Evolutionary conservation across 2,888 invertebrate genomes (phyloP).

Genomic region (Hypomecis atomaria): DNA sequence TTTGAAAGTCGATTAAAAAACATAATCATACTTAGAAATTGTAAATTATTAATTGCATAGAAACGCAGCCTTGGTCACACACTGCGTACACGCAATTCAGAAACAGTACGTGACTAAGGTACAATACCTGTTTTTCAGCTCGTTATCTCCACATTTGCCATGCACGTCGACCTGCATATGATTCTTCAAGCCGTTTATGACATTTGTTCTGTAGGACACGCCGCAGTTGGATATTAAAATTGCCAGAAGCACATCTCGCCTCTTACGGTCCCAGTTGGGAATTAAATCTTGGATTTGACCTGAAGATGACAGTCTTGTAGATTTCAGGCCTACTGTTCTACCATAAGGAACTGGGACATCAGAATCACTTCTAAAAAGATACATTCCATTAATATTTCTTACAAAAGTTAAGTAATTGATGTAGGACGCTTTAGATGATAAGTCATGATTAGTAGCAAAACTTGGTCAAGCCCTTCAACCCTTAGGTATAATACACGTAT

Average conservation of each 20-base stretch:
- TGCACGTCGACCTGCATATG: constrained; percentile 85
- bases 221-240: constrained; percentile 86
- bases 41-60: too few relatives aligned
- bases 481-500: too few relatives aligned
- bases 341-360: constrained; percentile 89
- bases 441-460: too few relatives aligned
- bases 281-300: constrained; percentile 49
- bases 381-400: too few relatives aligned
- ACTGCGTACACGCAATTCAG: not conserved
- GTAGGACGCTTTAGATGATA: too few relatives aligned
- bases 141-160: constrained; percentile 79
- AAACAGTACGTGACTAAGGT: not conserved
- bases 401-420: too few relatives aligned
- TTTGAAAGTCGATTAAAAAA: too few relatives aligned
- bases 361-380: constrained; percentile 82
- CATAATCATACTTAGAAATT: too few relatives aligned
- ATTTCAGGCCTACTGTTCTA: constrained; percentile 70
- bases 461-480: too few relatives aligned
- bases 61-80: not conserved
- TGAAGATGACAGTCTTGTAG: constrained; percentile 16
- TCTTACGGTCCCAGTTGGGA: constrained; percentile 74
- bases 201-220: constrained; percentile 77
- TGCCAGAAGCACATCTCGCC: constrained; percentile 74
- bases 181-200: constrained; percentile 82
- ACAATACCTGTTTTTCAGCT: constrained; percentile 39